phyloP scores from a whole-genome alignment of 2,113 vertebrate species.

The Tretioscincus oriximinensis region DNA sequence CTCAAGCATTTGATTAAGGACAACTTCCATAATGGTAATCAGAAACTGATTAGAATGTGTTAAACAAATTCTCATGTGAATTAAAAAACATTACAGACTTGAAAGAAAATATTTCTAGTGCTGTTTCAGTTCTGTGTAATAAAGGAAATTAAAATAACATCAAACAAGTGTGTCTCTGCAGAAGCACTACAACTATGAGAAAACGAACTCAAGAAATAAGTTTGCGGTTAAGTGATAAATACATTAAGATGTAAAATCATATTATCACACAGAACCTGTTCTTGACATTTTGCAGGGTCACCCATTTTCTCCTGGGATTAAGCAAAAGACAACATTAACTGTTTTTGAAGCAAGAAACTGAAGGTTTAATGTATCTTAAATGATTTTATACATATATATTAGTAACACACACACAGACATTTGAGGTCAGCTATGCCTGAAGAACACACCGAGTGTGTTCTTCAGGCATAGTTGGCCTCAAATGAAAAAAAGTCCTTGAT shows the following conservation, averaged over 20 bases:
- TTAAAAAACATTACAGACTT: constrained; percentile 4
- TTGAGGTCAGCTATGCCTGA: too few relatives aligned
- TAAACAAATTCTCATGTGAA: constrained; percentile 36
- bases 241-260: background rate
- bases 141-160: constrained; percentile 7
- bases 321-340: background rate
- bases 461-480: background rate
- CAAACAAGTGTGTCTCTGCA: constrained; percentile 22
- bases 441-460: background rate
- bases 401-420: background rate
- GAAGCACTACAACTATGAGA: constrained; percentile 18
- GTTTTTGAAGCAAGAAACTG: background rate
- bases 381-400: background rate
- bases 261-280: background rate
- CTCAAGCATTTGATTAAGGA: constrained; percentile 18
- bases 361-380: background rate
- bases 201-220: constrained; percentile 12
- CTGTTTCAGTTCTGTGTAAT: constrained; percentile 21
- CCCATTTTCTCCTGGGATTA: background rate
- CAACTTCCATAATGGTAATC: constrained; percentile 11
- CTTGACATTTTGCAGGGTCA: background rate
- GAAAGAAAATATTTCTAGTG: background rate
- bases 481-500: background rate
- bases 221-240: background rate
- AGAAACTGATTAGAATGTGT: constrained; percentile 10